Percentiles rank a stretch among this genome's conserved stretches.
Evolutionary conservation across 2,113 vertebrate species (phyloP).

Genomic region (Cinclus cinclus): DNA sequence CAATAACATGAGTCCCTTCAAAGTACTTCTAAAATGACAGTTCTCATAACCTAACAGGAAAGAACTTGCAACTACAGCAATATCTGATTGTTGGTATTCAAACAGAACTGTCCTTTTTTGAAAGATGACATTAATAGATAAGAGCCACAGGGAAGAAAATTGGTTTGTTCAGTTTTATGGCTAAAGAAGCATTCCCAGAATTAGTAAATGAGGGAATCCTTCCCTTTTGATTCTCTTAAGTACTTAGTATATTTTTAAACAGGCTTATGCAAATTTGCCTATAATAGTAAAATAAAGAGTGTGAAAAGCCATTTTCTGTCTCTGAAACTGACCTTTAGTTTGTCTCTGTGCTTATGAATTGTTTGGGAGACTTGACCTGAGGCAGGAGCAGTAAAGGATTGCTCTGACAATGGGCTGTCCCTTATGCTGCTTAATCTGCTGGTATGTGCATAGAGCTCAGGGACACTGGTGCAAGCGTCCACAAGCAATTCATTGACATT

Average conservation of each 20-base stretch:
- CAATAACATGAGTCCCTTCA: background rate
- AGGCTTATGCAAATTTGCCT: background rate
- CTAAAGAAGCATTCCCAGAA: background rate
- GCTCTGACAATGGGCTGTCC: background rate
- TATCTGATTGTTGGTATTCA: background rate
- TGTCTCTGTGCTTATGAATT: background rate
- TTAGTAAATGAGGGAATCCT: background rate
- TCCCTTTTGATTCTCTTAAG: background rate
- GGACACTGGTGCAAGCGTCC: background rate
- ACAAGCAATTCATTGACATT: background rate
- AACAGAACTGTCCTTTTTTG: background rate
- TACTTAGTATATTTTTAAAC: background rate
- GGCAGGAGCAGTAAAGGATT: background rate
- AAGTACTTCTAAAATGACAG: background rate
- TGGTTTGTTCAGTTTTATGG: background rate
- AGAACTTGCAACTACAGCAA: background rate
- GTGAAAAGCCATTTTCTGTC: background rate
- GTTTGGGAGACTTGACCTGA: background rate
- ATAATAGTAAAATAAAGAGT: background rate
- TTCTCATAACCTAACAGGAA: background rate
- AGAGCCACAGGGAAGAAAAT: background rate
- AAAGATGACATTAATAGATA: background rate
- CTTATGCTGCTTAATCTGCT: background rate
- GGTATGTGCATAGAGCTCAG: background rate
- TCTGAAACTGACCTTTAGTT: background rate